A percentile compares a stretch with the other conserved stretches of the same genome.
Evolutionary conservation across 2,113 vertebrate species (phyloP).

Genomic region (Pyxicephalus adspersus): DNA sequence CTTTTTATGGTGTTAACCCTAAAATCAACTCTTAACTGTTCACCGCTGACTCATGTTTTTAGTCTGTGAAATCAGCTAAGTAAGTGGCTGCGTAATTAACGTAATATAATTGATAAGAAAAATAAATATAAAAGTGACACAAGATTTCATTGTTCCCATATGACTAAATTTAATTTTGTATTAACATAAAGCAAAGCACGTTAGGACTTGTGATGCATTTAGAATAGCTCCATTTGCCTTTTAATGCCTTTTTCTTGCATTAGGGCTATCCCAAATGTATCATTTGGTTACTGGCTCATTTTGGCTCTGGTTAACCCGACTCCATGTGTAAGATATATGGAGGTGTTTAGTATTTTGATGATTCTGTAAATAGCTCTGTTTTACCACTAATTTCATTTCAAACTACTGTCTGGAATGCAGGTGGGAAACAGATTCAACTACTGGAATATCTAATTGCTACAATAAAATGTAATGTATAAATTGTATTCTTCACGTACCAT

Average conservation of each 20-base stretch:
- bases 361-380: constrained; percentile 42
- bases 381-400: constrained; percentile 26
- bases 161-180: constrained; percentile 43
- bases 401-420: background rate
- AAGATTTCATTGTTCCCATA: constrained; percentile 21
- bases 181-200: background rate
- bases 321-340: constrained; percentile 37
- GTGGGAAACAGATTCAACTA: background rate
- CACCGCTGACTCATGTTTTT: constrained; percentile 34
- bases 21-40: constrained; percentile 47
- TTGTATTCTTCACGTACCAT: background rate
- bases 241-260: background rate
- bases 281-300: background rate
- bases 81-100: constrained; percentile 58
- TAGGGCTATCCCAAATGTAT: background rate
- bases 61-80: background rate
- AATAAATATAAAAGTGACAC: constrained; percentile 32
- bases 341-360: constrained; percentile 46
- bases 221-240: constrained; percentile 31
- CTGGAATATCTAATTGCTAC: background rate
- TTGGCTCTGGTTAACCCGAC: constrained; percentile 15
- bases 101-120: constrained; percentile 47
- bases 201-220: background rate
- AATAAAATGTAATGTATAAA: background rate
- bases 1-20: constrained; percentile 58